Evolutionary conservation across 2,113 vertebrate genomes (phyloP).

Genomic region (Vanacampus margaritifer): DNA sequence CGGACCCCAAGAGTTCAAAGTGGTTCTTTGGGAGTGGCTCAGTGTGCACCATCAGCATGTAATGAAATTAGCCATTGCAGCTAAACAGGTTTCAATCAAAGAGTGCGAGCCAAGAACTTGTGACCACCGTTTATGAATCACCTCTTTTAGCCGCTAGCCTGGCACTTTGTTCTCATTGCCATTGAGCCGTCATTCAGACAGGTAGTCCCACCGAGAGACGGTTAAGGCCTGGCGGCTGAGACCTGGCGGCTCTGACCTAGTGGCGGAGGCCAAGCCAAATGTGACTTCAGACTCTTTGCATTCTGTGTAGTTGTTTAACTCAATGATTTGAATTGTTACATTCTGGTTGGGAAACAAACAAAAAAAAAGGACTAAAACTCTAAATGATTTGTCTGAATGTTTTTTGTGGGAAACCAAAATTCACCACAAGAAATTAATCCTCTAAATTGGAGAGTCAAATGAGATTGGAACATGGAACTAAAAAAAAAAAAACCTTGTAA

Average conservation of each 20-base stretch:
- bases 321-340: neutral
- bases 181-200: constrained; percentile 60
- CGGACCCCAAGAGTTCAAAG: constrained; percentile 85
- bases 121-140: constrained; percentile 61
- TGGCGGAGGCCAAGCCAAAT: neutral
- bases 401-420: no score
- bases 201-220: constrained; percentile 63
- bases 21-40: constrained; percentile 85
- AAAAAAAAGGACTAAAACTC: no score
- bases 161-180: constrained; percentile 41
- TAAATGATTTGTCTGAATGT: no score
- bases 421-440: no score
- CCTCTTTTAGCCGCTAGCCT: constrained; percentile 59
- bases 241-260: no score
- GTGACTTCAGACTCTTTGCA: neutral
- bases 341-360: no score
- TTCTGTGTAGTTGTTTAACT: neutral
- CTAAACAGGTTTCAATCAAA: constrained; percentile 95
- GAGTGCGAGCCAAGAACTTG: constrained; percentile 71
- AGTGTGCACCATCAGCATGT: constrained; percentile 90
- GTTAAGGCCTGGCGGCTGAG: constrained; percentile 44
- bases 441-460: no score
- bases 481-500: no score
- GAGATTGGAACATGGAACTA: no score
- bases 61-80: constrained; percentile 92